Conservation (phyloP, 2,113 vertebrate genomes). For the Rynchops niger region DNA sequence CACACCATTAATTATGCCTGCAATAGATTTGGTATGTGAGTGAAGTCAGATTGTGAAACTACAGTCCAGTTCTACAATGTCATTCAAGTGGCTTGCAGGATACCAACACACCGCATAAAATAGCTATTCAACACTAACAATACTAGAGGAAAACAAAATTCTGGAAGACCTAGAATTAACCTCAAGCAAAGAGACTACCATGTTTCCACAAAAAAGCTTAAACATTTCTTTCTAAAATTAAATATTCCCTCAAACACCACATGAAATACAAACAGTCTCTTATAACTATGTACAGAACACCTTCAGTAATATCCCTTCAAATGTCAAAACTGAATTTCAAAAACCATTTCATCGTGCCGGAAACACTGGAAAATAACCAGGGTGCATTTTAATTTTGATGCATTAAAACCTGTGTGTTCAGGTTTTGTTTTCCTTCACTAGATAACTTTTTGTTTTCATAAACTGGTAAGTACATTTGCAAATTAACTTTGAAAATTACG, state of each 20-base stretch:
- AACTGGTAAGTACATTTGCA: neutral
- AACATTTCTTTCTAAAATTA: neutral
- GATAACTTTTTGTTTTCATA: neutral
- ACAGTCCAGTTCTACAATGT: neutral
- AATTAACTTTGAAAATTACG: neutral
- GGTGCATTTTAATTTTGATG: neutral
- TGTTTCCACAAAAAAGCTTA: slow-evolving; percentile 2
- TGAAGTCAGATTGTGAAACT: neutral
- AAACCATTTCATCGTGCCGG: neutral
- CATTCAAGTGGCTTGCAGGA: neutral
- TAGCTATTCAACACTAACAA: neutral
- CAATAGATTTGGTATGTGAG: neutral
- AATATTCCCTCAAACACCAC: neutral
- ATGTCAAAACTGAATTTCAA: neutral
- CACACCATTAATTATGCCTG: neutral
- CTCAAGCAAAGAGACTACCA: neutral
- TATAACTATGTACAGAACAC: neutral
- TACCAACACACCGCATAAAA: neutral
- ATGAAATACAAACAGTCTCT: neutral
- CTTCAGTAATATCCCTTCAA: neutral
- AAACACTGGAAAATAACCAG: neutral
- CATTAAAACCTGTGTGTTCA: neutral
- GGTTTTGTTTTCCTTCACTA: neutral
- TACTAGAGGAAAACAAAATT: neutral
- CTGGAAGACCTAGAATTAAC: neutral